Evolutionary conservation across 1,140 invertebrate genomes (phyloP), one percentile per base, ranked within the genome.

Genomic region (Mamestra configurata): DNA sequence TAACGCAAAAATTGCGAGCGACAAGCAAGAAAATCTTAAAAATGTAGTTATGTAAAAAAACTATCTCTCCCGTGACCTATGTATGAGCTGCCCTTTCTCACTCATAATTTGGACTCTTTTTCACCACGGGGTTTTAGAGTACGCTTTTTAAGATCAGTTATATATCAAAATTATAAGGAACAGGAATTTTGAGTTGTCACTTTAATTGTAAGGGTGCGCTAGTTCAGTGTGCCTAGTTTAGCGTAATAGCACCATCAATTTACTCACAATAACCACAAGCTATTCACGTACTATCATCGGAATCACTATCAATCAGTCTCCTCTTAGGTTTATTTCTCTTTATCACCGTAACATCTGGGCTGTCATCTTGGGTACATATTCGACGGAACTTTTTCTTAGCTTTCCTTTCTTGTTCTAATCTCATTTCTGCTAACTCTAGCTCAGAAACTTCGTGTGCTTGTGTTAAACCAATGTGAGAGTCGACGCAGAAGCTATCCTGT

Each of bases 401-500:
- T 83, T 82, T 87, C 78, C 88, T 86, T 84, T 89, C 86, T 40
- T 89, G 88, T 84, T 94, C 91, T 70, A 95, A 86, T 13, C 88
- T 77, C 40, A 90, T 90, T 84, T 95, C 95, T 7, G 95, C 94
- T 31, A 94, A 68, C 79, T 95, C 95, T 40, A 95, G 80, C 66
- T 94, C 91, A 0, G 94, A 93, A 40, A 92, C 80, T 5, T 95
- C 95, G 35, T 91, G 86, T 0, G 75, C 86, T 88, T 95, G 93
- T 5, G 93, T 95, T 37, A 95, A 80, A n/a, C 90, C 91, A 35
- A 92, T 83, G 49, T 94, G 88, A 0, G 92, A 92, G 66, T 92
- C 93, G 0, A 95, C 93, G 77, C 95, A 95, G 82, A 95, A 95
- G 79, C 94, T 95, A 79, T 95, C 95, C 95, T 95, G 82, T 61